Conservation (phyloP, 1,140 invertebrate genomes). For the Pseudomyrmex dendroicus region DNA sequence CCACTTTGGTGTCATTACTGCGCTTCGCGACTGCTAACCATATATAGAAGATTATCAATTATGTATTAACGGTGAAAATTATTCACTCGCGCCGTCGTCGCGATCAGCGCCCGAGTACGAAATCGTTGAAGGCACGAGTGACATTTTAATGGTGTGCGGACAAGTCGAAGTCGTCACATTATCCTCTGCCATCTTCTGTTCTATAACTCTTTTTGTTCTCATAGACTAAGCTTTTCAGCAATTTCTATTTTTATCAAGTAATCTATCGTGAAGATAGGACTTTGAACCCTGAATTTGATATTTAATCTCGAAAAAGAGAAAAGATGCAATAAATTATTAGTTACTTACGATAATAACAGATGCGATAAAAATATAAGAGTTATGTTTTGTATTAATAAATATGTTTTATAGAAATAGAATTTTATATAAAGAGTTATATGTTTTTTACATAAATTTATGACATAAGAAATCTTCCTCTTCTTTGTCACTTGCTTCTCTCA, state of each 20-base stretch:
- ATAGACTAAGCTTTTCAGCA: neutral
- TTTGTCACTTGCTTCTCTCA: neutral
- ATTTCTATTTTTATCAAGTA: neutral
- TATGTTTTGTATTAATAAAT: neutral
- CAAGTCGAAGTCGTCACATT: slow-evolving; percentile 68
- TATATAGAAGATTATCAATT: slow-evolving; percentile 67
- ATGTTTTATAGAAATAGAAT: neutral
- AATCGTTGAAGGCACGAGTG: slow-evolving; percentile 54
- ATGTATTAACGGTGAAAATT: slow-evolving; percentile 64
- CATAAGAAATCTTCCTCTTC: slow-evolving; percentile 17
- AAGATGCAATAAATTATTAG: neutral
- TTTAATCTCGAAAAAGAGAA: neutral
- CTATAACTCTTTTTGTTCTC: slow-evolving; percentile 62
- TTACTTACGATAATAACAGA: no score
- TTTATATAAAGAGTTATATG: slow-evolving; percentile 5
- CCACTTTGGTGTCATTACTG: slow-evolving; percentile 46
- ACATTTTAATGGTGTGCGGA: slow-evolving; percentile 72
- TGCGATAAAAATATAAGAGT: neutral
- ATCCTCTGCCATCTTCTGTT: neutral
- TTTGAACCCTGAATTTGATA: neutral
- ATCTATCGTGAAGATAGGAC: neutral
- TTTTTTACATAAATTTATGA: neutral
- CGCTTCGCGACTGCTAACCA: slow-evolving; percentile 52
- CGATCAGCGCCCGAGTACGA: slow-evolving; percentile 53
- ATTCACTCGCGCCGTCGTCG: slow-evolving; percentile 67